Percentiles rank a stretch among this genome's conserved stretches.
phyloP scores from a whole-genome alignment of 2,113 vertebrate species.

The Poecile atricapillus region DNA sequence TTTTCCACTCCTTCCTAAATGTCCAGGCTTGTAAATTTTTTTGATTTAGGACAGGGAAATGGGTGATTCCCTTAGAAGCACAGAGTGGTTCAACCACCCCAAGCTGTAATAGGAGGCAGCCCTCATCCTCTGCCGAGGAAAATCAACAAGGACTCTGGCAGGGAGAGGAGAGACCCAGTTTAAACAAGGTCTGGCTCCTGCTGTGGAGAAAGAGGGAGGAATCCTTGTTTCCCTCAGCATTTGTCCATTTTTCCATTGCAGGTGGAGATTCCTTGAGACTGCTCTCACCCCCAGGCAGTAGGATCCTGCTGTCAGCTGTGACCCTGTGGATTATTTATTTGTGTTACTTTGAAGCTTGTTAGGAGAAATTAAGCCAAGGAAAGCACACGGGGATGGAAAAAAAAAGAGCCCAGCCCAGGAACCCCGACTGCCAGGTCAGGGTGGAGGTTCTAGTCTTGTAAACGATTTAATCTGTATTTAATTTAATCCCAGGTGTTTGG shows the following conservation, averaged over 20 bases:
- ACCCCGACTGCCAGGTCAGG: neutral
- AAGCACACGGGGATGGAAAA: neutral
- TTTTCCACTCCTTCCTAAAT: neutral
- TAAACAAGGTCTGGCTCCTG: neutral
- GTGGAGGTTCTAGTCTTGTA: neutral
- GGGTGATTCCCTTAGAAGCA: neutral
- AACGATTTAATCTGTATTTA: rapidly evolving
- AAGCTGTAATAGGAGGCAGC: rapidly evolving
- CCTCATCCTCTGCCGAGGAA: neutral
- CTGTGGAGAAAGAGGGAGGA: neutral
- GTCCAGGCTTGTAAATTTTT: neutral
- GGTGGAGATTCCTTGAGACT: neutral
- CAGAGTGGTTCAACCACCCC: neutral
- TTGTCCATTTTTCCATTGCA: neutral
- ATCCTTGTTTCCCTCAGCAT: neutral
- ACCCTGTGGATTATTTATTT: neutral
- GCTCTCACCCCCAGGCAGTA: neutral
- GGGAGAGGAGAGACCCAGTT: neutral
- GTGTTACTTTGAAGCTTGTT: neutral
- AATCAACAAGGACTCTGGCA: neutral
- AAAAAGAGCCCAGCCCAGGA: neutral
- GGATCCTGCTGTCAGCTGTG: neutral
- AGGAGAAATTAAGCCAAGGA: neutral
- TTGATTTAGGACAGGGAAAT: neutral
- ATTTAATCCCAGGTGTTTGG: neutral